Evolutionary conservation across 1,140 invertebrate genomes (phyloP), one percentile per base, ranked within the genome.

Genomic region (Bombyx mandarina): DNA sequence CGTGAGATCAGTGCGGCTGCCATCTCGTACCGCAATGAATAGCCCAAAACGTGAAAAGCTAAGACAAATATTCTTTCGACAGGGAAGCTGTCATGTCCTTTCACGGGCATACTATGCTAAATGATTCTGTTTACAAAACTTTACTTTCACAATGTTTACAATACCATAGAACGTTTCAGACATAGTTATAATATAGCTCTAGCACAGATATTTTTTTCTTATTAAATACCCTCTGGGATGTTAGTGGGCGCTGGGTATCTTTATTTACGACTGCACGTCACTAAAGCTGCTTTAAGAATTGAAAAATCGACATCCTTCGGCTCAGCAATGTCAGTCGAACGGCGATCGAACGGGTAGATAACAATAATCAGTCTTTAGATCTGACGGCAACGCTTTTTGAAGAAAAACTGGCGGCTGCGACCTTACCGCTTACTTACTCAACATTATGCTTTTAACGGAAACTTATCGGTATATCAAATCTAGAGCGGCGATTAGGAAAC

Each of bases 401-500:
- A 67, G 68, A 70, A 75, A 77, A 74, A 70, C 70, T 70, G 69
- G 61, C 58, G 68, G 61, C 73, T 61, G 61, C 61, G 61, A 69
- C 62, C 63, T 72, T 73, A 68, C 69, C 67, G 68, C 65, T 75
- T 73, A 72, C 63, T 61, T 59, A 61, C 69, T 71, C 67, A 74
- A 73, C 71, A 74, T 71, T 75, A 77, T 72, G 70, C 72, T 81
- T 81, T 81, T 81, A 81, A 78, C 70, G 68, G 68, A 75, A 74
- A 75, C 69, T 79, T 86, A 84, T 82, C 78, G 71, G 67, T 69
- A 60, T 73, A 82, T 82, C 73, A 77, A 81, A 86, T 82, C 80
- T 71, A 60, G 61, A 76, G 61, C 69, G 71, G 71, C 71, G 81
- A 84, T 82, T 81, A 80, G 74, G 76, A 82, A 82, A 86, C 82